Base-by-base conservation (phyloP, 2,797 vertebrate genomes). In the Synanceia verrucosa region DNA sequence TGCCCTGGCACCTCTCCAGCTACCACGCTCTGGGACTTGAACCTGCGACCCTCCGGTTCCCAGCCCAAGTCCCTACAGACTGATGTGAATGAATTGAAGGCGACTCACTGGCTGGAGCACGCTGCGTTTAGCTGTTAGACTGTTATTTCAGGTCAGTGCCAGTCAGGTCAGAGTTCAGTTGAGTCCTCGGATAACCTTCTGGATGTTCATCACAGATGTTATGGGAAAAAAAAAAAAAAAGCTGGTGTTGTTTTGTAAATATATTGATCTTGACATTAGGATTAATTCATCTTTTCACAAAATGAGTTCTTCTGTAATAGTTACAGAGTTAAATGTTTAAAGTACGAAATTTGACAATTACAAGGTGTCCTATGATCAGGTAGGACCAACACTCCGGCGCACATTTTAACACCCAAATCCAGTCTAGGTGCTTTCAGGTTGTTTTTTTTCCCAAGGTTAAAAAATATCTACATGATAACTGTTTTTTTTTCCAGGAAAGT, bases 181-280 rank as follows among this genome's bases (percentile, higher is more conserved):
- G 1, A 33, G 31, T 56, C 62, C 53, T 24, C 18, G 41, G 43
- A 14, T 44, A 33, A 70, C 33, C 37, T 37, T 50, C 26, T 6
- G 14, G 9, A 14, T 62, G 23, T 47, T 63, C 6, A 44, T 7
- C 6, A 47, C 36, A 64, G 23, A 65, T 58, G 60, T 70, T 51
- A 8, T 5, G n/a, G 14, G 0, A 46, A 65, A 0, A 63, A 50
- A 37, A 21, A 23, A 55, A 33, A 48, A 5, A 64, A 18, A 78
- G 58, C 29, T 13, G 34, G 9, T 62, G 47, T 48, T 47, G 10
- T 71, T 77, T 73, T 43, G 18, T 59, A 43, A 72, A 72, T 41
- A 10, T 0, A 16, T 31, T 33, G 61, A 62, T 70, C 21, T 51
- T 59, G n/a, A 65, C 14, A 26, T 33, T 9, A 23, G 18, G 57